phyloP scores from a whole-genome alignment of 64 coral and sea anemone genomes.

The Montipora capricornis region DNA sequence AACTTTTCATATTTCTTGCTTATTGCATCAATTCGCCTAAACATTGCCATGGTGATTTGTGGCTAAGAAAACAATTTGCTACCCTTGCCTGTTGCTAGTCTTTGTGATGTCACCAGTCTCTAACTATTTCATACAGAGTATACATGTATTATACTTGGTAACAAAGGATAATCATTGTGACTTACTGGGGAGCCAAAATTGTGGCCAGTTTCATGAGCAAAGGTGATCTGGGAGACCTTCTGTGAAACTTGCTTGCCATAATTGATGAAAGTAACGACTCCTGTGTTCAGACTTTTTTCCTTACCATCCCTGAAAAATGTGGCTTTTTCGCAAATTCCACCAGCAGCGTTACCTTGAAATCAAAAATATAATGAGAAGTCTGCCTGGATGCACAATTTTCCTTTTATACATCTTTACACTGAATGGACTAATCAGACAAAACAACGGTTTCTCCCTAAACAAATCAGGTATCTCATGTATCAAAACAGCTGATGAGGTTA shows the following conservation, averaged over 20 bases:
- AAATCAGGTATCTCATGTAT: no score
- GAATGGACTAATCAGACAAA: no score
- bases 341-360: conserved; percentile 77
- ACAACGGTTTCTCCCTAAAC: no score
- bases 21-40: no score
- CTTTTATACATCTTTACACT: no score
- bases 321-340: conserved; percentile 91
- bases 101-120: no score
- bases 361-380: not conserved
- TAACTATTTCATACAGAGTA: no score
- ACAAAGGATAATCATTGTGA: not conserved
- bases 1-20: no score
- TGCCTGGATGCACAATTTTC: no score
- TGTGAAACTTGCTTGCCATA: conserved; percentile 84
- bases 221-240: conserved; percentile 96
- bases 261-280: conserved; percentile 97
- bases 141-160: no score
- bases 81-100: not conserved
- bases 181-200: conserved; percentile 98
- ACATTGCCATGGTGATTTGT: no score
- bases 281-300: conserved; percentile 90
- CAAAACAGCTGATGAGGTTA: no score
- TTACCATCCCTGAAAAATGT: conserved; percentile 80
- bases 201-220: conserved; percentile 96
- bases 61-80: not conserved